Evolutionary conservation across 37 sponge, comb jelly and placozoan genomes (phyloP).

Genomic region (Aplysina aerophoba): DNA sequence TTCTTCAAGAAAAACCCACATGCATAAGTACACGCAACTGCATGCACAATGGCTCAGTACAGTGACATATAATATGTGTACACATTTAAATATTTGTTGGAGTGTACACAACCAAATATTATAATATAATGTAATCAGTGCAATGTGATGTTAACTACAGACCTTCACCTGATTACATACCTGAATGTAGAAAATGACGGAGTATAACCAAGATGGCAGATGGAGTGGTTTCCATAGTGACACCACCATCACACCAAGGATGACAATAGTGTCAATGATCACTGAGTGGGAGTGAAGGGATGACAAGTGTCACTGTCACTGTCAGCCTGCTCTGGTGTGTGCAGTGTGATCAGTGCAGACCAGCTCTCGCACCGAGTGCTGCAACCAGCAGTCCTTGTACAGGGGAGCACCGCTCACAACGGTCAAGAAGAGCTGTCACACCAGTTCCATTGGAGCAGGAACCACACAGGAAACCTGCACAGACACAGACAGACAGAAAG

Average conservation of each 20-base stretch:
- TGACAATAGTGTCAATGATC: slow-evolving; percentile 3
- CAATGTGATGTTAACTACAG: too few relatives aligned
- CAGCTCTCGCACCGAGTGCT: slow-evolving; percentile 20
- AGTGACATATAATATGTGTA: too few relatives aligned
- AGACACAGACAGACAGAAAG: not conserved
- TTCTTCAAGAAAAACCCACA: too few relatives aligned
- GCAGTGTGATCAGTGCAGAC: not conserved
- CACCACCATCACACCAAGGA: slow-evolving; percentile 16
- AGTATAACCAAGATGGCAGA: not conserved
- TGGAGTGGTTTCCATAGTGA: slow-evolving; percentile 26
- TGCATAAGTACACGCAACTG: too few relatives aligned
- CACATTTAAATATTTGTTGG: too few relatives aligned
- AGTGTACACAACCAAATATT: too few relatives aligned
- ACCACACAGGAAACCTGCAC: slow-evolving; percentile 38
- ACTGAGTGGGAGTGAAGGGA: not conserved
- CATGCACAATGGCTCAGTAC: too few relatives aligned
- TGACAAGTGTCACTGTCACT: not conserved
- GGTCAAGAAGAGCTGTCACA: slow-evolving; percentile 40
- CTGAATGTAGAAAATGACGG: slow-evolving; percentile 20
- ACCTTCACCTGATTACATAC: not conserved
- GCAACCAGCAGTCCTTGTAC: slow-evolving; percentile 36
- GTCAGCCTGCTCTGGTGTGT: not conserved
- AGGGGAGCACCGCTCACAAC: slow-evolving; percentile 52
- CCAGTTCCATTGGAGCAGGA: slow-evolving; percentile 27
- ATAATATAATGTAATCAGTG: too few relatives aligned